A percentile compares a stretch with the other conserved stretches of the same genome.
phyloP scores from a whole-genome alignment of 2,113 vertebrate species.

The Climacteris rufus region DNA sequence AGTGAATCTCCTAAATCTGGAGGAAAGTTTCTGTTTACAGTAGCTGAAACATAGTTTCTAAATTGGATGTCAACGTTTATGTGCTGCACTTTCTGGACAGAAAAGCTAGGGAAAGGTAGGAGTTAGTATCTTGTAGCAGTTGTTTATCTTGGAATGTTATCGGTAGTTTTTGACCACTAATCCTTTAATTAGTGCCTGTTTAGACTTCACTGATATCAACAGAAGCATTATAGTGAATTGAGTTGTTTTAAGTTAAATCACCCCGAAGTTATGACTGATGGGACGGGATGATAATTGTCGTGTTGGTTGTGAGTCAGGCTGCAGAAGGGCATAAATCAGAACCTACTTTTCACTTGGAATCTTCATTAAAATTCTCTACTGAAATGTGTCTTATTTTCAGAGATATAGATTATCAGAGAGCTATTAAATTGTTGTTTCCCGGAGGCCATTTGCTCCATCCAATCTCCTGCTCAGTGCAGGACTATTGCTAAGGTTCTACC shows the following conservation, averaged over 20 bases:
- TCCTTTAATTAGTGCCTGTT: neutral
- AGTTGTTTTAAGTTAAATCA: neutral
- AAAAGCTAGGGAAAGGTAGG: neutral
- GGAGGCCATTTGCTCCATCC: neutral
- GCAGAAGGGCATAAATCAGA: neutral
- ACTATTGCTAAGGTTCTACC: neutral
- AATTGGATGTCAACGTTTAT: neutral
- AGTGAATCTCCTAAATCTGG: neutral
- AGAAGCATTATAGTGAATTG: neutral
- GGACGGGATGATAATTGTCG: neutral
- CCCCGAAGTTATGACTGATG: neutral
- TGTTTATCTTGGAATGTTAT: neutral
- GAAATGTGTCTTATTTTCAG: neutral
- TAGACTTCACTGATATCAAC: neutral
- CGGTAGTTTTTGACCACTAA: neutral
- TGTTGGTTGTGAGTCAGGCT: neutral
- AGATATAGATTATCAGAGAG: neutral
- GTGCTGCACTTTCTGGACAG: neutral
- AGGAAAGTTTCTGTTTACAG: neutral
- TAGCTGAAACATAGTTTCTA: neutral
- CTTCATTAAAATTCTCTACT: neutral
- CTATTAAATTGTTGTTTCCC: neutral
- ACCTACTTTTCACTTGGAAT: neutral
- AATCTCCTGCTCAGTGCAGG: rapidly evolving
- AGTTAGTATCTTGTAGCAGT: neutral